phyloP scores from a whole-genome alignment of 2,888 invertebrate species.

The Chironomus riparius region DNA sequence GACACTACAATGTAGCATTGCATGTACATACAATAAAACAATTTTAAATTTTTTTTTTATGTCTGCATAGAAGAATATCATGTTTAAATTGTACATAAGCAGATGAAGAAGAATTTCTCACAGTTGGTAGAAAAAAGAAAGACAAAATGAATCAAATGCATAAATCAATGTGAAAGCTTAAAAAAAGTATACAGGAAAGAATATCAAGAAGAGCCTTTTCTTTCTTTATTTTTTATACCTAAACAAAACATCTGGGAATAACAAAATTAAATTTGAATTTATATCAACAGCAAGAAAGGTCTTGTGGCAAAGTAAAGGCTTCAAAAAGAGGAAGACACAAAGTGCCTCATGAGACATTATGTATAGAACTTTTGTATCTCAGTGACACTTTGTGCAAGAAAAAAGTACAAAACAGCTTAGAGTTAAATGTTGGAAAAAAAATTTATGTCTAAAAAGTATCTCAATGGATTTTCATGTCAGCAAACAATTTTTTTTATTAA shows the following conservation, averaged over 20 bases:
- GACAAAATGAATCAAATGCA: constrained; percentile 19
- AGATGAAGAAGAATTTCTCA: too few species aligned
- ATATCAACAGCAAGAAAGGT: neutral
- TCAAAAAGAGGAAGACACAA: neutral
- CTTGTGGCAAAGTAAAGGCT: neutral
- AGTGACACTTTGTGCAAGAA: too few species aligned
- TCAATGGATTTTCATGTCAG: neutral
- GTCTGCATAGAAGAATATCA: too few species aligned
- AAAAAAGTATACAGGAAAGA: neutral
- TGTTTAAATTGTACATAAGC: too few species aligned
- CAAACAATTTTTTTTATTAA: too few species aligned
- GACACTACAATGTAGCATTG: neutral
- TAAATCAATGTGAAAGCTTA: constrained; percentile 18
- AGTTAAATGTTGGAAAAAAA: too few species aligned
- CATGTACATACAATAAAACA: too few species aligned
- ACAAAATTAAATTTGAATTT: constrained; percentile 24
- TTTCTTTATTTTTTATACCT: neutral
- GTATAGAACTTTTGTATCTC: neutral
- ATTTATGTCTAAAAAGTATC: neutral
- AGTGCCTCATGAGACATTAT: neutral
- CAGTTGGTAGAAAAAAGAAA: neutral
- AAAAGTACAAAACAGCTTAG: too few species aligned
- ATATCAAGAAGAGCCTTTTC: neutral
- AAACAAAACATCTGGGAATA: constrained; percentile 14
- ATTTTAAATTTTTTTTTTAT: too few species aligned